Evolutionary conservation across 2,113 vertebrate genomes (phyloP), one percentile per base, ranked within the genome.

Genomic region (Thryonomys swinderianus): DNA sequence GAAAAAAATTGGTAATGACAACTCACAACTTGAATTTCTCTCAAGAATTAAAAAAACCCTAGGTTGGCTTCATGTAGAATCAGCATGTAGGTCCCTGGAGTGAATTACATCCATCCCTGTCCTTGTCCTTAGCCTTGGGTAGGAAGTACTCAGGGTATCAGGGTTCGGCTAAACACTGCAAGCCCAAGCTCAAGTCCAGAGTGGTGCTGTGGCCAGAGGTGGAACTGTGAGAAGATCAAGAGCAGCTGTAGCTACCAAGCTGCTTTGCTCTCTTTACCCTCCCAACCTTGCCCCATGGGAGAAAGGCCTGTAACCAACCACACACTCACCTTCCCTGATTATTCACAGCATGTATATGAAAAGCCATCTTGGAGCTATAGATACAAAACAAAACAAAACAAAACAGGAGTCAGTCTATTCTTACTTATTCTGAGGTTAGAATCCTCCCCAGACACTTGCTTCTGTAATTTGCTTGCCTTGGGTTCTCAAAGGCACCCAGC

Each of bases 291-390:
- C 4, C n/a, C 34, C 91, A 80, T 55, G 69, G 21, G 10, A 69
- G 73, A 21, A 88, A 11, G 2, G 7, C 84, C 40, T 4, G 85
- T 27, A 76, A 48, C 57, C 34, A 76, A 48, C 57, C 45, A 73
- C 5, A 89, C 45, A 98, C 99, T 88, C 90, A 99, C 99, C 99
- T 99, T 96, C 99, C 99, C 12, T 98, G 98, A 76, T 99, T 99
- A 97, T 99, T 99, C 97, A 99, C 99, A 96, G 99, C 99, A 95
- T 99, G 99, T 93, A 99, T 99, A 79, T 96, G 98, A 97, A 99
- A 99, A 93, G 98, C 89, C 30, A 98, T 98, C 98, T 98, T 99
- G 94, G 99, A 99, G 93, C 99, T 99, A 93, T 0, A 93, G 78
- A 78, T 27, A 48, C 88, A 32, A 76, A 78, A 51, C 74, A 84